Evolutionary conservation across 2,888 invertebrate species (phyloP).

Genomic region (Hartigia nigra): DNA sequence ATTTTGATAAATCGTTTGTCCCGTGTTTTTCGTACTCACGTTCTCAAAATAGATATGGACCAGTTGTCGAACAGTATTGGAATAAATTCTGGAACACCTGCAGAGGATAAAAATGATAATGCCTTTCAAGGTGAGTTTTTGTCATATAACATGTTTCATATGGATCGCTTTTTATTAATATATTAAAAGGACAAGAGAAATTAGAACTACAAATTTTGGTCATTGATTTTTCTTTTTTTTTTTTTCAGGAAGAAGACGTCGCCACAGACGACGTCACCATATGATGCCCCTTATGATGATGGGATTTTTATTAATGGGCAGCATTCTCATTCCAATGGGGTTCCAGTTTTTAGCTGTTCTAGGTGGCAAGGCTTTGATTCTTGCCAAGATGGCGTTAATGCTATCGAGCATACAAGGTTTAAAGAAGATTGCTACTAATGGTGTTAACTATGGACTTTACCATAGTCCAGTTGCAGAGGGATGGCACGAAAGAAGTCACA

Average conservation of each 20-base stretch:
- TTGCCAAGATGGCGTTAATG: slow-evolving; percentile 85
- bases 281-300: slow-evolving; percentile 85
- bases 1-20: slow-evolving; percentile 71
- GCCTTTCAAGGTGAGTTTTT: slow-evolving; percentile 63
- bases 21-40: slow-evolving; percentile 73
- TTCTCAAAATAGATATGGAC: slow-evolving; percentile 74
- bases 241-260: slow-evolving; percentile 66
- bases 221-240: not conserved
- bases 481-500: slow-evolving; percentile 62
- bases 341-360: slow-evolving; percentile 86
- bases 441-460: slow-evolving; percentile 82
- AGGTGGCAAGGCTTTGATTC: slow-evolving; percentile 82
- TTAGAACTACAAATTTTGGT: not conserved
- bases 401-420: slow-evolving; percentile 84
- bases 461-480: slow-evolving; percentile 68
- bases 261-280: slow-evolving; percentile 71
- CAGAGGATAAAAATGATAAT: not conserved
- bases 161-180: slow-evolving; percentile 2
- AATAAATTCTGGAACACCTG: not conserved
- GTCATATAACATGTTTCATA: not conserved
- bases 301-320: slow-evolving; percentile 80
- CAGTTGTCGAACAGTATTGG: slow-evolving; percentile 36
- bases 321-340: slow-evolving; percentile 83
- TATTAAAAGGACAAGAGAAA: slow-evolving; percentile 6
- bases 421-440: slow-evolving; percentile 80